Evolutionary conservation across 2,113 vertebrate genomes (phyloP), one percentile per base, ranked within the genome.

Genomic region (Clarias gariepinus): DNA sequence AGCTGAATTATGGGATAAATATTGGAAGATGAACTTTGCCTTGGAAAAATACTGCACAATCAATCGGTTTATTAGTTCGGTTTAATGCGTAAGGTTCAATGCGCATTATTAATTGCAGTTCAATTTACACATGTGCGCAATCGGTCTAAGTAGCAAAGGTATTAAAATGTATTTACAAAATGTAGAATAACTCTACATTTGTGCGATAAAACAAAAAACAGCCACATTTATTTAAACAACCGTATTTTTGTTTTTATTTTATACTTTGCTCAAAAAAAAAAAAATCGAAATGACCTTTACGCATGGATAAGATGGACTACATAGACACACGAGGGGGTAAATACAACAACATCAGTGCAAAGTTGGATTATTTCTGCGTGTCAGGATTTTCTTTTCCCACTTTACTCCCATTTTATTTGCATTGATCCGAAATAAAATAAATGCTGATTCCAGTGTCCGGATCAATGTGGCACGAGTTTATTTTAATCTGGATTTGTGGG

Each of bases 391-490:
- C 95, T 53, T 57, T 78, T 57, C 1, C 4, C 4, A 28, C 95
- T 89, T 95, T 95, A 95, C 95, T 94, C 95, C 95, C 95, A 97
- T 96, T 96, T 96, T 91, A 96, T 96, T 96, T 92, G 95, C 97
- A 98, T 98, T 99, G 98, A 98, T 99, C 96, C 93, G 96, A 97
- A 96, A 96, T 97, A 96, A 99, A 99, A 98, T 98, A 96, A 98
- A 99, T 97, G 97, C 98, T 97, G 96, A 95, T 97, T 98, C 97
- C 96, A 97, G 94, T 96, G 93, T 94, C 95, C 55, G 88, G 96
- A 97, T 99, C 98, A 97, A 99, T 98, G 95, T 25, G 3, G 94
- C 93, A 93, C 95, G 94, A 95, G 95, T 97, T 84, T 97, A 96
- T 96, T 98, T 96, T 96, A 97, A 97, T 97, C 96, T 96, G 95